These are phyloP conservation scores for Apteryx owenii DNA, from an alignment of 2,113 vertebrate genomes.

Conservation along the genomic window DNA sequence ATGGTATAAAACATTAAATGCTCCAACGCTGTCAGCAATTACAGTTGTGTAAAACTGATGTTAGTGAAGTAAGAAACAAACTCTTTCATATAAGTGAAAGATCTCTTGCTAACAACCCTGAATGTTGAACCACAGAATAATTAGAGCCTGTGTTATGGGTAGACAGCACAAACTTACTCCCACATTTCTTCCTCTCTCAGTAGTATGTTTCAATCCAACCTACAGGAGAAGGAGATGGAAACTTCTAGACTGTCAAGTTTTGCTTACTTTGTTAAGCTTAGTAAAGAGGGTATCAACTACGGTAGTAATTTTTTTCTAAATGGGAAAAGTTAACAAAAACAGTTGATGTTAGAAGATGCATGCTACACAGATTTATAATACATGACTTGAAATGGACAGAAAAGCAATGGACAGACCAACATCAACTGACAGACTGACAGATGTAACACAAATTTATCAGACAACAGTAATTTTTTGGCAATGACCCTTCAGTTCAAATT, in stretches of 20 bases:
- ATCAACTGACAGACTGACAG: not conserved
- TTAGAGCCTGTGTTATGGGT: not conserved
- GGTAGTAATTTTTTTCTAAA: not conserved
- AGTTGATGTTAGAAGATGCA: not conserved
- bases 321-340: not conserved
- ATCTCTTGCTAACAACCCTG: not conserved
- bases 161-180: slow-evolving; percentile 49
- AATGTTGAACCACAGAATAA: slow-evolving; percentile 10
- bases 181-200: not conserved
- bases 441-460: not conserved
- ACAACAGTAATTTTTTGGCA: not conserved
- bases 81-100: not conserved
- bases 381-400: not conserved
- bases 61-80: not conserved
- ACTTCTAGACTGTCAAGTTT: slow-evolving; percentile 12
- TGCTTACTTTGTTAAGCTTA: slow-evolving; percentile 9
- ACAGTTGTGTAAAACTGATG: not conserved
- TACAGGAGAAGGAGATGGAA: slow-evolving; percentile 26
- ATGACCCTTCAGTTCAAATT: not conserved
- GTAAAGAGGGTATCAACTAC: not conserved
- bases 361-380: not conserved
- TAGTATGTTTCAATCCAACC: slow-evolving; percentile 30
- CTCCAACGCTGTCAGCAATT: not conserved
- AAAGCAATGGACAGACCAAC: not conserved
- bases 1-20: not conserved